A percentile compares a stretch with the other conserved stretches of the same genome.
Conservation (phyloP, 2,888 invertebrate genomes). For the Hydroisotoma schaefferi region DNA sequence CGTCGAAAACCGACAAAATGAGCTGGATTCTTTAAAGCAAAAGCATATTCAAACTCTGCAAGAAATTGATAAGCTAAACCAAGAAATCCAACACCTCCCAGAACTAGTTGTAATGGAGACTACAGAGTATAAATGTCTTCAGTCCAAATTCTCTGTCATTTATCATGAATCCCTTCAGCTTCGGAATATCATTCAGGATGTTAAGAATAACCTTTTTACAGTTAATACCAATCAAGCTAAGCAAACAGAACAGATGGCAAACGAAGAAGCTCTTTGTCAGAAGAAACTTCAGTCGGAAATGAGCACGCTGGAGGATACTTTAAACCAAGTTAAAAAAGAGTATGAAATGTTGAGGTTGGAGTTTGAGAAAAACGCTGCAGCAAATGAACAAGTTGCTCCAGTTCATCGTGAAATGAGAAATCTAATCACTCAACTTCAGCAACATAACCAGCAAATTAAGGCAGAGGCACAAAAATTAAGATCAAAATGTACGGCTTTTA, state of each 20-base stretch:
- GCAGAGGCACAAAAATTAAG: constrained; percentile 92
- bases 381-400: constrained; percentile 90
- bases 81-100: constrained; percentile 93
- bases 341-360: constrained; percentile 97
- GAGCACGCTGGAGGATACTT: constrained; percentile 89
- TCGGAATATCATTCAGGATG: constrained; percentile 90
- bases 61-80: constrained; percentile 89
- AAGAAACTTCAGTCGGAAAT: constrained; percentile 93
- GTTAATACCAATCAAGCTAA: constrained; percentile 89
- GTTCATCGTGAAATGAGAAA: constrained; percentile 97
- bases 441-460: constrained; percentile 94
- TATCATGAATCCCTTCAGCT: constrained; percentile 97
- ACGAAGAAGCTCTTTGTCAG: constrained; percentile 89
- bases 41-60: constrained; percentile 84
- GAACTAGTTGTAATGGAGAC: constrained; percentile 95
- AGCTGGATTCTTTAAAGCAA: constrained; percentile 81
- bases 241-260: constrained; percentile 98
- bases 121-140: constrained; percentile 97
- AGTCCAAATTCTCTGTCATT: constrained; percentile 95
- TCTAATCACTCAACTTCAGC: constrained; percentile 90
- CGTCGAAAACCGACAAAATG: constrained; percentile 84
- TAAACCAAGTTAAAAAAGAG: constrained; percentile 89
- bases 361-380: constrained; percentile 95
- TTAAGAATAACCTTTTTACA: constrained; percentile 76
- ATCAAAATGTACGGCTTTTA: constrained; percentile 82